Evolutionary conservation across 2,113 vertebrate species (phyloP).

Genomic region (Onychorhynchus coronatus): DNA sequence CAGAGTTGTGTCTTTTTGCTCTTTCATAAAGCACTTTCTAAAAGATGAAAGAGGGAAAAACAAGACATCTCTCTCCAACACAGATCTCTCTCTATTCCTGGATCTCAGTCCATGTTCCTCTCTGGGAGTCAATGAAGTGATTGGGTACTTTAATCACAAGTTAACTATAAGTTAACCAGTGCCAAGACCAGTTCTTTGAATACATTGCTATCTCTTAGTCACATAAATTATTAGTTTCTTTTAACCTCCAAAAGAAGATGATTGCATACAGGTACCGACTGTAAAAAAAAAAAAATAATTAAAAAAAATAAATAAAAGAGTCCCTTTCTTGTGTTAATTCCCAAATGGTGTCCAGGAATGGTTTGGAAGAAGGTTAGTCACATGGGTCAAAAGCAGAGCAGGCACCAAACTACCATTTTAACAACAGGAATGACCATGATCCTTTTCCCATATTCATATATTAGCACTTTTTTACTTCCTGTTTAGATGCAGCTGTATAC

Average conservation of each 20-base stretch:
- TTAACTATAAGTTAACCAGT: not conserved
- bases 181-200: not conserved
- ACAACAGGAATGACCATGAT: not conserved
- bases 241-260: not conserved
- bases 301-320: not conserved
- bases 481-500: not conserved
- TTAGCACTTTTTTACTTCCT: not conserved
- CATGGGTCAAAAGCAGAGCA: not conserved
- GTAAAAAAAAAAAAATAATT: not conserved
- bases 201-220: not conserved
- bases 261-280: not conserved
- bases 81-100: rapidly evolving
- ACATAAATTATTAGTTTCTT: not conserved
- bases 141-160: not conserved
- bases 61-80: no score
- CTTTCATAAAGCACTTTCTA: not conserved
- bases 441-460: not conserved
- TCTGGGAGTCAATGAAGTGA: not conserved
- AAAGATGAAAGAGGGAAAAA: not conserved
- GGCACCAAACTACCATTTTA: not conserved
- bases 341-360: not conserved
- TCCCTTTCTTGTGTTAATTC: not conserved
- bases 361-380: not conserved
- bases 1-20: not conserved
- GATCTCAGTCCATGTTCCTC: rapidly evolving